Percentiles rank a stretch among this genome's conserved stretches.
Evolutionary conservation across 2,888 invertebrate species (phyloP).

Genomic region (Hirudinaria manillensis): DNA sequence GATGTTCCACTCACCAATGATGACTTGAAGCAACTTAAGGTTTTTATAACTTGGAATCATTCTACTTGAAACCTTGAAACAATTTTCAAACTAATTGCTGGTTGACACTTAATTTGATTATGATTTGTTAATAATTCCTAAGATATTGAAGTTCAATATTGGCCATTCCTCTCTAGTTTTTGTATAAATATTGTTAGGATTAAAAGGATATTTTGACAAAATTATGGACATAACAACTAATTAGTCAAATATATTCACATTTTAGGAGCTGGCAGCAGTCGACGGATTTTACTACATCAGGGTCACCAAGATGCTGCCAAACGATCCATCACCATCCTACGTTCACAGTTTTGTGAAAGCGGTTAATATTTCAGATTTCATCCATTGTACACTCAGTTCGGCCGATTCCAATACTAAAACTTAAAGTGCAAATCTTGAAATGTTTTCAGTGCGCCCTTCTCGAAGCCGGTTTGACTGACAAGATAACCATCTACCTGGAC

Average conservation of each 20-base stretch:
- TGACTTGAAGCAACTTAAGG: conserved; percentile 25
- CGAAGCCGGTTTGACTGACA: conserved; percentile 71
- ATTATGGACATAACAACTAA: no score
- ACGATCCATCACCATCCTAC: conserved; percentile 44
- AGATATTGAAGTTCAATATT: neutral
- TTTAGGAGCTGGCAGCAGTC: conserved; percentile 63
- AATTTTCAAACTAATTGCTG: no score
- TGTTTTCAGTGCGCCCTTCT: conserved; percentile 64
- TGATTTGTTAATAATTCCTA: neutral
- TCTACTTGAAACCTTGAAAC: no score
- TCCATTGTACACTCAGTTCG: conserved; percentile 22
- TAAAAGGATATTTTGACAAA: no score
- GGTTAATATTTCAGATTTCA: conserved; percentile 48
- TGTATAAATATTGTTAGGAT: neutral
- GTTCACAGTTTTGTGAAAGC: conserved; percentile 77
- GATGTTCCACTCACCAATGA: conserved; percentile 23
- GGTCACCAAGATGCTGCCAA: conserved; percentile 64
- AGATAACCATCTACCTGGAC: conserved; percentile 72
- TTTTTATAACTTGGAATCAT: neutral
- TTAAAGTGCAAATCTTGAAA: neutral
- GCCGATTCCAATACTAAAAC: neutral
- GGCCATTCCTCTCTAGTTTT: neutral
- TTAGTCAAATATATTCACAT: conserved; percentile 37
- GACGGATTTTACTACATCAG: conserved; percentile 72
- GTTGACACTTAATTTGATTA: no score